Evolutionary conservation across 2,797 vertebrate species (phyloP).

Genomic region (Rallus crepitans): DNA sequence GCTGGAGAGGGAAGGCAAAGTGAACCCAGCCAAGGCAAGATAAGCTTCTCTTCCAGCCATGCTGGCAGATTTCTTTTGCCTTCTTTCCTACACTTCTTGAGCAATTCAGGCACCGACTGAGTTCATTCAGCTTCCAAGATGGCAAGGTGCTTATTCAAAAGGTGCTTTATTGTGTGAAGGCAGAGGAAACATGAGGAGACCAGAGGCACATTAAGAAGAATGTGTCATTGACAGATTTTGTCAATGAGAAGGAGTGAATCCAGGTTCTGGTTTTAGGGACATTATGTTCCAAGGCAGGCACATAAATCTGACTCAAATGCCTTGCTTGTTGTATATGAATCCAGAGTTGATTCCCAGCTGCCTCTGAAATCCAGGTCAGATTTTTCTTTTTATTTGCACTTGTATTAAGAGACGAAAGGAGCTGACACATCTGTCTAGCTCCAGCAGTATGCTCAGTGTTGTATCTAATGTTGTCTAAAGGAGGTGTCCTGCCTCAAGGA

Average conservation of each 20-base stretch:
- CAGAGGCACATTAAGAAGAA: not conserved
- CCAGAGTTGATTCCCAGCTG: not conserved
- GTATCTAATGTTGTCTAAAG: not conserved
- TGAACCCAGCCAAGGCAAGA: conserved; percentile 20
- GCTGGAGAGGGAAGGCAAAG: conserved; percentile 10
- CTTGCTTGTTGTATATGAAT: not conserved
- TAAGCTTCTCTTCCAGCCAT: conserved; percentile 42
- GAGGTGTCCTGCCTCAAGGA: not conserved
- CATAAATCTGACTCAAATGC: conserved; percentile 26
- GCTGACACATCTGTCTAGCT: not conserved
- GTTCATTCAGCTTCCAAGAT: conserved; percentile 26
- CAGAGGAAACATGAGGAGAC: not conserved
- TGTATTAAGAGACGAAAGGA: not conserved
- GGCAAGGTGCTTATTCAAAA: not conserved
- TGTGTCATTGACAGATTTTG: conserved; percentile 3
- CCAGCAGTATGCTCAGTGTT: not conserved
- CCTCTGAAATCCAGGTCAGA: conserved; percentile 25
- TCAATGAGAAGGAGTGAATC: conserved; percentile 17
- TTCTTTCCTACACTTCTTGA: conserved; percentile 11
- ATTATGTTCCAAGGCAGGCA: not conserved
- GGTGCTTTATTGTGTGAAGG: conserved; percentile 14
- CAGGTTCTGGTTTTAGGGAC: conserved; percentile 39
- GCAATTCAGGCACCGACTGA: not conserved
- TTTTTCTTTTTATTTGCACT: conserved; percentile 16
- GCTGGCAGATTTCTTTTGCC: not conserved